Evolutionary conservation across 2,888 invertebrate genomes (phyloP), one percentile per base, ranked within the genome.

Genomic region (Synanthedon myopaeformis): DNA sequence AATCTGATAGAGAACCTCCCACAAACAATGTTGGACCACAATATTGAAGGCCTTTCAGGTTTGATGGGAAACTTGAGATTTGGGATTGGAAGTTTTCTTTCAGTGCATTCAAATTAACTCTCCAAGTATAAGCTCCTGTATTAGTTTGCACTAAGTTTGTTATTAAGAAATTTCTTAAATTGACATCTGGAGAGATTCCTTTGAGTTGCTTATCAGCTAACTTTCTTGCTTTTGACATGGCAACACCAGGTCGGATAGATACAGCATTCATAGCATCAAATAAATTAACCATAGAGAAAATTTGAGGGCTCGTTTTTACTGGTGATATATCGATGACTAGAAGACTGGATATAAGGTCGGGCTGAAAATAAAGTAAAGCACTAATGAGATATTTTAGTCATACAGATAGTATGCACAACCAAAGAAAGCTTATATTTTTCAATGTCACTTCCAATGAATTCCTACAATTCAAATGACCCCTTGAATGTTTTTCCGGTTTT

Each of bases 1-100:
- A 96, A 75, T 93, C 91, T 1, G 97, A 97, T n/a, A 91, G 84
- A 12, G 86, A 90, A 53, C 98, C 98, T 58, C 92, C 95, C 55
- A 98, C 83, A 76, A 98, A 98, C 5, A 96, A 74, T 0, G 94
- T 92, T 2, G 94, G 93, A 3, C 94, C 94, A 56, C 80, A 72
- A 66, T 89, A 93, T 58, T 88, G 85, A 12, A 85, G 69, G 2
- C 83, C 83, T 62, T 70, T 79, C 62, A 86, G 59, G 59, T 73
- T 81, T 4, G 88, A 64, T 0, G 94, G 94, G 77, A 95, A 94
- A 23, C 74, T 73, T 3, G 91, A 88, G 52, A 96, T 90, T 42
- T 91, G 82, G 1, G 88, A 74, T 17, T 85, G 72, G 62, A 95
- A 92, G 69, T 92, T 92, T 6, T 90, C 81, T 54, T 90, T 87